Percentiles rank a stretch among this genome's conserved stretches.
Conservation (phyloP, 2,797 vertebrate genomes). For the Enteromius mattozi region DNA sequence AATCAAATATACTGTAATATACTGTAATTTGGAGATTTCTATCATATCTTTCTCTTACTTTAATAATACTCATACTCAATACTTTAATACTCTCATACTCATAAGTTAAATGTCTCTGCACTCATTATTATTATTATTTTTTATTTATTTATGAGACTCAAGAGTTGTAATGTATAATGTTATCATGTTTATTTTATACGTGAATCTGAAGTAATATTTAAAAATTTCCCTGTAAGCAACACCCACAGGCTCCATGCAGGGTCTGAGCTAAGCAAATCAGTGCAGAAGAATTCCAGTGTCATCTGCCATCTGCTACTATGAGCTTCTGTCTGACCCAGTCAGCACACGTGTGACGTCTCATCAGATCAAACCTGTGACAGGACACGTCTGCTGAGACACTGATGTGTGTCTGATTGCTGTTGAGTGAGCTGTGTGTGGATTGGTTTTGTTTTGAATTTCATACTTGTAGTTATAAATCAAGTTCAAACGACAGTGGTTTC, state of each 20-base stretch:
- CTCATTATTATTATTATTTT: not conserved
- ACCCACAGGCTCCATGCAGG: not conserved
- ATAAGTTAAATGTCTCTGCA: not conserved
- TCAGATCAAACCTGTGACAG: conserved; percentile 26
- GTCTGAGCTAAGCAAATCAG: conserved; percentile 8
- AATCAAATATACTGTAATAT: not conserved
- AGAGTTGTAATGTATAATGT: not conserved
- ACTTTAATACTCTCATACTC: no score
- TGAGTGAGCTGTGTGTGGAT: not conserved
- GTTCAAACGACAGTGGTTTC: not conserved
- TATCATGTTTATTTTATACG: not conserved
- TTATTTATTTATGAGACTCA: not conserved
- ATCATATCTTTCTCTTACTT: not conserved
- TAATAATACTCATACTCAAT: no score
- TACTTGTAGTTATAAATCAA: conserved; percentile 4
- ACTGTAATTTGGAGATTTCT: not conserved
- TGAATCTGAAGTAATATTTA: not conserved
- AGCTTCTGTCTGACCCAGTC: not conserved
- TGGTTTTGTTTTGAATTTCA: not conserved
- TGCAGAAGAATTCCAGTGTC: conserved; percentile 15
- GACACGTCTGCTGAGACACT: not conserved
- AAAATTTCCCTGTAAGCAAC: not conserved
- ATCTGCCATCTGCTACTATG: conserved; percentile 20
- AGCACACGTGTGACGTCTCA: not conserved
- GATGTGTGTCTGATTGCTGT: not conserved